Evolutionary conservation across 1,140 invertebrate species (phyloP).

Genomic region (Hylaeus volcanicus): DNA sequence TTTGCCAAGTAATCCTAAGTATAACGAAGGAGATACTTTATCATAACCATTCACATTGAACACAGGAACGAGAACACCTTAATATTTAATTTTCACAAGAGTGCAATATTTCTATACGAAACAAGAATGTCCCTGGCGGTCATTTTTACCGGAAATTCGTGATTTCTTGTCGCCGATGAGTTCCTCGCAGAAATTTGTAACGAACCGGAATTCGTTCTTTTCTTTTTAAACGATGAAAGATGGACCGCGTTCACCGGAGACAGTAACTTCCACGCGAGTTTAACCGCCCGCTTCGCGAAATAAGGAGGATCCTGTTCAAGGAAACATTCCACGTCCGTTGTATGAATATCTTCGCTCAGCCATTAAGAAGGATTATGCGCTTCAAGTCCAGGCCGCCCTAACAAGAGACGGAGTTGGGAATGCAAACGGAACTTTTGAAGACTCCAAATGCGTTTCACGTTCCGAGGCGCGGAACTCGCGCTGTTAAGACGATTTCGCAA

Average conservation of each 20-base stretch:
- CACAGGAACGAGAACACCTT: too few relatives aligned
- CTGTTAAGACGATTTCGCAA: constrained; percentile 53
- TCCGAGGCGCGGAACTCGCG: constrained; percentile 44
- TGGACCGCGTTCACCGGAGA: constrained; percentile 1
- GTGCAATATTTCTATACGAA: too few relatives aligned
- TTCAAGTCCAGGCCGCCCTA: constrained; percentile 35
- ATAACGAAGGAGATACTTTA: too few relatives aligned
- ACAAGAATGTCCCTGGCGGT: too few relatives aligned
- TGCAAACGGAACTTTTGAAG: constrained; percentile 51
- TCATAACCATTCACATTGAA: too few relatives aligned
- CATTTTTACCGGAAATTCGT: not conserved
- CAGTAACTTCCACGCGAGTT: not conserved
- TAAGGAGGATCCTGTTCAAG: constrained; percentile 44
- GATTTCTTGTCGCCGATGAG: not conserved
- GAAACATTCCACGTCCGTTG: constrained; percentile 49
- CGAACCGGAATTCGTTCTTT: constrained; percentile 29
- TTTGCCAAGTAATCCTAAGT: too few relatives aligned
- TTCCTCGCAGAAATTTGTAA: constrained; percentile 1
- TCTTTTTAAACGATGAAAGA: constrained; percentile 5
- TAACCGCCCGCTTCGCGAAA: constrained; percentile 24
- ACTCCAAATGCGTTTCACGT: constrained; percentile 51
- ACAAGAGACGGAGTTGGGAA: constrained; percentile 37
- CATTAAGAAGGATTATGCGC: constrained; percentile 62
- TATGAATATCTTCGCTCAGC: constrained; percentile 47
- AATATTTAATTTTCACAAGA: too few relatives aligned